Percentiles rank a stretch among this genome's conserved stretches.
phyloP scores from a whole-genome alignment of 2,797 vertebrate species.

The Eospalax fontanierii region DNA sequence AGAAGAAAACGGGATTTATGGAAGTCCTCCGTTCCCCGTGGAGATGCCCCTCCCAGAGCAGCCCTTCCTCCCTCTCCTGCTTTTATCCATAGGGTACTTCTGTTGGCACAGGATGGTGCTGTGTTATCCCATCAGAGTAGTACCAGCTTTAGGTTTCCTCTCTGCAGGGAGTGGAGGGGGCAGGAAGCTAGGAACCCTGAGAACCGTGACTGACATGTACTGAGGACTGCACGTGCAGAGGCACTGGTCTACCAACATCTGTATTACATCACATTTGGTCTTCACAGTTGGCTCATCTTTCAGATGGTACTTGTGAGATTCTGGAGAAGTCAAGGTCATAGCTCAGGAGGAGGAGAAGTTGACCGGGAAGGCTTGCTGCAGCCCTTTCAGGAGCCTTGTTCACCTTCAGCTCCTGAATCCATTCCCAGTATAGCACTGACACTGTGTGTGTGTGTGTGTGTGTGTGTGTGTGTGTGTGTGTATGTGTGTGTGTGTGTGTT shows the following conservation, averaged over 20 bases:
- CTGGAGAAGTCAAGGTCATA: neutral
- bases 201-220: fast-evolving
- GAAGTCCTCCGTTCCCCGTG: neutral
- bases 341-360: neutral
- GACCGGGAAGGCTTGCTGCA: neutral
- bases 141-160: neutral
- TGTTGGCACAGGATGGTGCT: neutral
- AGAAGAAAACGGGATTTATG: neutral
- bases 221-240: neutral
- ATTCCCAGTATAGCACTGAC: neutral
- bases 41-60: neutral
- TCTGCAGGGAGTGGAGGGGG: neutral
- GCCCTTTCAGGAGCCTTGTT: neutral
- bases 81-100: neutral
- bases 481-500: neutral
- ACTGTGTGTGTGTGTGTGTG: too few species aligned
- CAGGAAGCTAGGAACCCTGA: neutral
- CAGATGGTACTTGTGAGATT: neutral
- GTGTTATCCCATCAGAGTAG: neutral
- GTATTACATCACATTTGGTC: neutral
- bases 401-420: neutral
- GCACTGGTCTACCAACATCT: neutral
- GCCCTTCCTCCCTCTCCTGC: neutral
- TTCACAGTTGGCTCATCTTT: neutral
- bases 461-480: too few species aligned